These are phyloP conservation scores for Magallana nippona DNA, from an alignment of 2,888 invertebrate genomes.

Conservation along the genomic window DNA sequence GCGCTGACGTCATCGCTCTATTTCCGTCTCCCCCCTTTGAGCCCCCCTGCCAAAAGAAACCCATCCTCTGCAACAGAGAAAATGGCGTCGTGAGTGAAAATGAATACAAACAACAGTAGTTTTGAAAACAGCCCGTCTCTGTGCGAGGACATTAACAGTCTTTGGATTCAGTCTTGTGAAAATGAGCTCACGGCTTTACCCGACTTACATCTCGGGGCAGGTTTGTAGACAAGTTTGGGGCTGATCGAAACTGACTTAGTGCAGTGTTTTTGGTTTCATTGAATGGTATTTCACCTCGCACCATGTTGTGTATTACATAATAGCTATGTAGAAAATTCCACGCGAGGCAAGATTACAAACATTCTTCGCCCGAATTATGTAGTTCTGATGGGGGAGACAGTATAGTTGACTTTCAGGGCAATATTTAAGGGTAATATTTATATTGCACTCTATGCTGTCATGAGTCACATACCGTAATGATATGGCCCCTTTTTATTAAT, in stretches of 20 bases:
- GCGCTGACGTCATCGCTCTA: slow-evolving; percentile 23
- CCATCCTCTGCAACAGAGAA: slow-evolving; percentile 36
- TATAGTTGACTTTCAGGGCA: slow-evolving; percentile 17
- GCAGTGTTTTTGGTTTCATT: slow-evolving; percentile 17
- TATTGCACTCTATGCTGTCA: not conserved
- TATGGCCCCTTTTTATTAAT: not conserved
- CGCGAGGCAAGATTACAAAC: slow-evolving; percentile 12
- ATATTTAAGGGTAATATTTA: not conserved
- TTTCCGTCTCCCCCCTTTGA: slow-evolving; percentile 15
- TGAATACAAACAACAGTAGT: slow-evolving; percentile 44
- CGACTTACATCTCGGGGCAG: slow-evolving; percentile 57
- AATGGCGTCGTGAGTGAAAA: slow-evolving; percentile 40
- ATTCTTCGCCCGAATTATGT: slow-evolving; percentile 25
- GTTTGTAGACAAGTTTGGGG: not conserved
- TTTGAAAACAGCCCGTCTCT: slow-evolving; percentile 68
- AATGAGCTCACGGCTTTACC: slow-evolving; percentile 65
- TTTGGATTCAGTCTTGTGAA: slow-evolving; percentile 69
- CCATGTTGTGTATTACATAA: slow-evolving; percentile 35
- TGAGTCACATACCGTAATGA: slow-evolving; percentile 8
- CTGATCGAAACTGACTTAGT: not conserved
- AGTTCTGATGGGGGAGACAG: not conserved
- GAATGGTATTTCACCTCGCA: slow-evolving; percentile 32
- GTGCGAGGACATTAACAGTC: slow-evolving; percentile 66
- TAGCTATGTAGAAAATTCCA: slow-evolving; percentile 31
- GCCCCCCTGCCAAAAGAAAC: slow-evolving; percentile 20